Percentiles rank a stretch among this genome's conserved stretches.
Evolutionary conservation across 2,888 invertebrate genomes (phyloP).

Genomic region (Callosobruchus maculatus): DNA sequence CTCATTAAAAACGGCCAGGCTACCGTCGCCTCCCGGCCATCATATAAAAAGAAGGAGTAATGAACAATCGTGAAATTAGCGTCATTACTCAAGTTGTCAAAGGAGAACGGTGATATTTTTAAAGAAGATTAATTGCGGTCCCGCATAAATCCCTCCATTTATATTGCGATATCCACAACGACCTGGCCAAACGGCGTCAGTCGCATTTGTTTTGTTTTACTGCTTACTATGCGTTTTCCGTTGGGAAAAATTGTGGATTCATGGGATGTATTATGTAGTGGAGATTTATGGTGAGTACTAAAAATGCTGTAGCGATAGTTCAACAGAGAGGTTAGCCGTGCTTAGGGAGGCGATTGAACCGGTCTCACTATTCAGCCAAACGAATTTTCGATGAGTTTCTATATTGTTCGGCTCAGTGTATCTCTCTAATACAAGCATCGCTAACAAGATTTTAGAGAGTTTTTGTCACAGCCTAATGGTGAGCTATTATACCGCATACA

Average conservation of each 20-base stretch:
- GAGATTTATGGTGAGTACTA: background rate
- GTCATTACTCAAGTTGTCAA: background rate
- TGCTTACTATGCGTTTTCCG: background rate
- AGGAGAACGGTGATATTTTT: background rate
- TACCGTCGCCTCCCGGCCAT: background rate
- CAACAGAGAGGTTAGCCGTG: background rate
- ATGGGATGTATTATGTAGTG: background rate
- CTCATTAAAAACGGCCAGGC: background rate
- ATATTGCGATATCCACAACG: background rate
- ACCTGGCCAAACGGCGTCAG: background rate
- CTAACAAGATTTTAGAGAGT: too few species aligned
- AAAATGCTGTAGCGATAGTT: background rate
- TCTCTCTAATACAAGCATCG: too few species aligned
- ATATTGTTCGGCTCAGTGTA: too few species aligned
- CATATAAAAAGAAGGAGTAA: background rate
- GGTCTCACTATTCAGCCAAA: too few species aligned
- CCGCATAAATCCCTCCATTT: background rate
- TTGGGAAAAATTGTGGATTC: background rate
- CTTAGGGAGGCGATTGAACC: background rate
- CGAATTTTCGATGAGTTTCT: too few species aligned
- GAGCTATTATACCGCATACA: too few species aligned
- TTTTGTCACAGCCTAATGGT: too few species aligned
- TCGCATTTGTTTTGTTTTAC: background rate
- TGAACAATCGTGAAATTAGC: background rate
- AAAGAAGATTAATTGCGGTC: background rate